A percentile compares a stretch with the other conserved stretches of the same genome.
phyloP scores from a whole-genome alignment of 2,888 invertebrate genomes.

The Cylloceria caligata region DNA sequence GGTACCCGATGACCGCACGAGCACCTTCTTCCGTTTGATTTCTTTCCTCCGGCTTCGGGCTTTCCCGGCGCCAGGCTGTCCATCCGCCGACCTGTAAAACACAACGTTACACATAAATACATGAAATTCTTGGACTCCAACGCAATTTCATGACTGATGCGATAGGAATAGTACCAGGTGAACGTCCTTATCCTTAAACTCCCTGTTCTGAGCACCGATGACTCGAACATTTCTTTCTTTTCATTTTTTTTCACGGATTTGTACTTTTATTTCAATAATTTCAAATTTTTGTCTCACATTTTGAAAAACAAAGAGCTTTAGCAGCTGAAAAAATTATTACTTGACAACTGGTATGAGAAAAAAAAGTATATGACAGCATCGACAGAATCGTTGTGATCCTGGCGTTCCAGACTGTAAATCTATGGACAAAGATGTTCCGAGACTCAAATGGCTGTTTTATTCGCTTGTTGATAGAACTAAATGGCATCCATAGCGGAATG shows the following conservation, averaged over 20 bases:
- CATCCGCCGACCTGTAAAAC: slow-evolving; percentile 77
- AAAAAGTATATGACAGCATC: no score
- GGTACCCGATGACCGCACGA: slow-evolving; percentile 25
- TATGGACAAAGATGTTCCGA: no score
- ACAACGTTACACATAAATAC: slow-evolving; percentile 19
- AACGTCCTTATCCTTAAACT: not conserved
- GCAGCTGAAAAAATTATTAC: no score
- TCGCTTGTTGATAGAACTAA: no score
- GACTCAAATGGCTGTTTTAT: no score
- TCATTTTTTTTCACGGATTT: not conserved
- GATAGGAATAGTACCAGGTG: not conserved
- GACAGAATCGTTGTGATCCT: no score
- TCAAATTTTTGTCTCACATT: no score
- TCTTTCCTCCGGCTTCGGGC: slow-evolving; percentile 66
- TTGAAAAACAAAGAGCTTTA: no score
- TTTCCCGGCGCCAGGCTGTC: slow-evolving; percentile 76
- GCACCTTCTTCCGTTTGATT: slow-evolving; percentile 51
- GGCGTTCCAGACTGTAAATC: no score
- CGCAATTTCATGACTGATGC: not conserved
- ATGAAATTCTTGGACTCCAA: not conserved
- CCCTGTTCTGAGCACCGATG: not conserved
- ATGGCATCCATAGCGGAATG: no score
- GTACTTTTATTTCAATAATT: not conserved
- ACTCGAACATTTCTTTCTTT: not conserved
- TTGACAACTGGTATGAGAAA: no score